Base-by-base conservation (phyloP, 2,797 vertebrate genomes). In the Phalloptychus januarius region DNA sequence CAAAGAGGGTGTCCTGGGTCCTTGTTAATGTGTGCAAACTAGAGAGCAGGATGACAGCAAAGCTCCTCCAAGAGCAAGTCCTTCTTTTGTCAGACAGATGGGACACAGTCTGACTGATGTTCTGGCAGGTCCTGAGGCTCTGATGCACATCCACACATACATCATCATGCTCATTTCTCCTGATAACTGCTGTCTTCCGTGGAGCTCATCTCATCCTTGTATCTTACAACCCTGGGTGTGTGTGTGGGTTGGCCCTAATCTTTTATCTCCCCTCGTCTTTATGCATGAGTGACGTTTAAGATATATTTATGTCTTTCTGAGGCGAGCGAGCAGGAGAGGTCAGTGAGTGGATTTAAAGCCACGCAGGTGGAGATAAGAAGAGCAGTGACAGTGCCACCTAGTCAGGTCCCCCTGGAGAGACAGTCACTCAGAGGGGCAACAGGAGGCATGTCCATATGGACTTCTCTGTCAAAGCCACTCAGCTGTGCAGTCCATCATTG, bases 401-500 rank as follows among this genome's bases (percentile, higher is more conserved):
- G 80, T 79, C 78, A 70, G 80, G 58, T 54, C 72, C 82, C 78
- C 36, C 81, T 33, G 56, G 61, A 82, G 73, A 81, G 71, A 76
- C 63, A 63, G 42, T 38, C 73, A 75, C 75, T 82, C 87, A 72
- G 75, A 81, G 69, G 75, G 82, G 76, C 82, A 85, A 69, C 75
- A 80, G 85, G 78, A 89, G 75, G 82, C 86, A 87, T 87, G 83
- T 89, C 81, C 86, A 88, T 87, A 87, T 90, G 90, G 91, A 94
- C 91, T 85, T 82, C 79, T 52, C 87, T 92, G 91, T 95, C 92
- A 92, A 74, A 88, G 76, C 56, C 73, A 84, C 83, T 94, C 87
- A 91, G 84, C 86, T 74, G 31, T 73, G 81, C 85, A 89, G 89
- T 93, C 90, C 86, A 85, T 94, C 92, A 94, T 78, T 15, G 72